Base-by-base conservation (phyloP, 2,888 invertebrate genomes). In the Scrobipalpa atriplicella region DNA sequence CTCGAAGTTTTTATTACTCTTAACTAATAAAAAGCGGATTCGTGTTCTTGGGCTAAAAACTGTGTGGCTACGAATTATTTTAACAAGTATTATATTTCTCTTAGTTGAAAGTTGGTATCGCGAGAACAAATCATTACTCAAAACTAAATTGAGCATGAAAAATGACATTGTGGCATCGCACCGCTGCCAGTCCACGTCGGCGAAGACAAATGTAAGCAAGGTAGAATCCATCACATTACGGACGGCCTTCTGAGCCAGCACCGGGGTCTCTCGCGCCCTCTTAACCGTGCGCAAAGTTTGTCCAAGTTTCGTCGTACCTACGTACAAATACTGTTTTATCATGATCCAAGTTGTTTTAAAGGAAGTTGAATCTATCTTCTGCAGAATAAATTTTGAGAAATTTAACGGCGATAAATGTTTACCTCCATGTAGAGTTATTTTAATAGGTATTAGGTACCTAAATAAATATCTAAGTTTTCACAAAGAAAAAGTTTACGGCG, bases 201-300 rank as follows among this genome's bases (percentile, higher is more conserved):
- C 11, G 21, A 56, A 63, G 61, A 63, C 58, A 51, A 56, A 66
- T 62, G 64, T 54, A 60, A 58, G 64, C 60, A 47, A 72, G 68
- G 63, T 66, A 54, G 66, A 66, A 71, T 72, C 68, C 70, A 69
- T 72, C 69, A 77, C 70, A 71, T 70, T 67, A 70, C 72, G 71
- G 70, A 67, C 67, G 71, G 65, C 54, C 62, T 58, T 52, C n/a
- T n/a, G n/a, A 51, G 41, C 41, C 11, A 43, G 13, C 43, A 13
- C 43, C 43, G 13, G 5, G 13, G 43, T 13, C 13, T 2, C 13
- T 13, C 13, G 47, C 0, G 16, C 21, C 54, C 21, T 21, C 10
- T 11, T 16, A 29, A n/a, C 38, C 38, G 58, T 58, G 13, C 0
- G 38, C 16, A 2, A 58, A 58, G 9, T 11, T 58, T 38, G 29